Base-by-base conservation (phyloP, 2,113 vertebrate species). In the Eulemur macaco region DNA sequence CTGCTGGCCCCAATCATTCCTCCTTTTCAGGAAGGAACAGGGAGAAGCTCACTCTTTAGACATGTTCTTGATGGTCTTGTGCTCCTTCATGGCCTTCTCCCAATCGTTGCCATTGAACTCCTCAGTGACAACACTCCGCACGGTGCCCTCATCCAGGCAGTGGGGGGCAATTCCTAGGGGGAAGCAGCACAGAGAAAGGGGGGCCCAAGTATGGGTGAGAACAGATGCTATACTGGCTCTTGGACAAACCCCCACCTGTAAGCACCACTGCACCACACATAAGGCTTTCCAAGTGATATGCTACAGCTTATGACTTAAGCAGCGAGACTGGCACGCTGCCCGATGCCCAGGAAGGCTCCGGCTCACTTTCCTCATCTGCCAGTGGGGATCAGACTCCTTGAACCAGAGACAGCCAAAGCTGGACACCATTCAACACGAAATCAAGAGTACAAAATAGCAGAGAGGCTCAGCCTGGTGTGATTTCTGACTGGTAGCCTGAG, bases 111-210 rank as follows among this genome's bases (percentile, higher is more conserved):
- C 99, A 84, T 99, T 98, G 98, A 99, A 99, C 0, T 98, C 98
- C 97, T 99, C 99, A 27, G 99, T 98, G 39, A 98, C 98, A 85
- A 99, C 78, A 47, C 98, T 99, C 96, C 97, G 97, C 89, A 99
- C 99, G 0, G 99, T 99, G 68, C 99, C 99, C 74, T 99, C 99
- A 63, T 99, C 99, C 98, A 99, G 98, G 95, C 99, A 99, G 82
- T 99, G 99, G 1, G 99, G 99, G 60, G 99, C 99, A 7, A 99
- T 99, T 73, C 99, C 99, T 99, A 94, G 27, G 80, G 83, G 84
- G 89, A 92, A 42, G 92, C 2, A 89, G n/a, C 84, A 74, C 56
- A 91, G 5, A 86, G 39, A 91, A 89, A 92, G 42, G 82, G 78
- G n/a, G 60, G 58, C 34, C 97, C 69, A 39, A 2, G 27, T 12